Evolutionary conservation across 2,797 vertebrate species (phyloP).

Genomic region (Nyctibius grandis): DNA sequence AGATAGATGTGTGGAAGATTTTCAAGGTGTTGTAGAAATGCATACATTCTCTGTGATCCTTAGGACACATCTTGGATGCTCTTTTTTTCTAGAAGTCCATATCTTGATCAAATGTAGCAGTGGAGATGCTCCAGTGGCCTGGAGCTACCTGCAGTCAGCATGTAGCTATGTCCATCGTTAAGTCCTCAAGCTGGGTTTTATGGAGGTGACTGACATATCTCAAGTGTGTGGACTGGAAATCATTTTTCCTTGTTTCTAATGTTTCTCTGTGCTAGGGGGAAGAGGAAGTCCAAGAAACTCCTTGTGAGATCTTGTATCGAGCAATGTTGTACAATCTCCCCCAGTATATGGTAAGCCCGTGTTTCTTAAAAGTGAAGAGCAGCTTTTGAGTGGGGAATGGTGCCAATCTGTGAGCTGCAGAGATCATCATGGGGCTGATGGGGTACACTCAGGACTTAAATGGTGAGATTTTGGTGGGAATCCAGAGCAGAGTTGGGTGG

Average conservation of each 20-base stretch:
- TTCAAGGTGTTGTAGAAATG: background rate
- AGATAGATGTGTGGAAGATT: background rate
- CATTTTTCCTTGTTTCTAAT: background rate
- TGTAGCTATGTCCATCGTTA: background rate
- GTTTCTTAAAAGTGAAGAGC: background rate
- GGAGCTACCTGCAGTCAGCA: background rate
- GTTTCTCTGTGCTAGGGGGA: constrained; percentile 78
- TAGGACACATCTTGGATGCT: background rate
- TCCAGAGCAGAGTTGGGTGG: background rate
- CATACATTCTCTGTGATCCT: fast-evolving
- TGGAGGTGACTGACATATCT: background rate
- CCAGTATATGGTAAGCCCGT: constrained; percentile 88
- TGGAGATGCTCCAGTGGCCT: background rate
- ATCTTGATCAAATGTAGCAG: background rate
- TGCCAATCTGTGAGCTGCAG: background rate
- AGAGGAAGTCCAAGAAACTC: constrained; percentile 90
- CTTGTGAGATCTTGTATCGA: constrained; percentile 87
- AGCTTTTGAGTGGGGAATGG: background rate
- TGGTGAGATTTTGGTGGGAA: background rate
- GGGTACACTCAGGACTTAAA: background rate
- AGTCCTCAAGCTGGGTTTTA: background rate
- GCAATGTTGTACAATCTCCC: constrained; percentile 93
- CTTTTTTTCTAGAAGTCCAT: background rate
- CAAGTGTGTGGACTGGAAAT: too few relatives aligned
- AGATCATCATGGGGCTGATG: background rate